Evolutionary conservation across 2,888 invertebrate genomes (phyloP), one percentile per base, ranked within the genome.

Genomic region (Encarsia formosa): DNA sequence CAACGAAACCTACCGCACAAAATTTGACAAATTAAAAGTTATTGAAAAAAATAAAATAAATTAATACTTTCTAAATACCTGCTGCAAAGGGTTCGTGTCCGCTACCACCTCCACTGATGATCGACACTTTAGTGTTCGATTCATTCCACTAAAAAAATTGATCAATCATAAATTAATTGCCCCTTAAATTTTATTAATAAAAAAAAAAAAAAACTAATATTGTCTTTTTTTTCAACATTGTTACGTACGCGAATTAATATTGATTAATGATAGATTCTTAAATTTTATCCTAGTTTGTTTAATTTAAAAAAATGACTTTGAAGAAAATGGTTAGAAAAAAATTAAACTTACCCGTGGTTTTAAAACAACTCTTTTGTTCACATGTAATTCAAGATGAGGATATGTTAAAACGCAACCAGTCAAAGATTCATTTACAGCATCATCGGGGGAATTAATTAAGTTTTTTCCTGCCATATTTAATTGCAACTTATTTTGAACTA

Each of bases 81-180:
- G 69, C 64, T 37, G 67, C 61, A 46, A 70, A 73, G 0, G 92
- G 91, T 69, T 93, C 91, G 67, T 91, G 90, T 0, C 92, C 91
- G 2, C 88, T 87, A 2, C 90, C 88, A 2, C 92, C 91, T 2
- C 92, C 93, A 39, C 85, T 84, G 5, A 91, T 74, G 34, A 80
- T 62, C 19, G 81, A 80, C 37, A 81, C 83, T 67, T 75, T 71
- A 26, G 61, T 26, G 16, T 15, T 24, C 6, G 56, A 51, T 39
- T 60, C 23, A 37, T 56, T 58, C 58, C 63, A 64, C 69, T 70
- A 35, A 39, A 64, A 55, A 56, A 24, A 44, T 20, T 19, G 8
- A 26, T 8, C 26, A 26, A 26, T 26, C 5, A 26, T 26, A 11
- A 26, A 8, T 26, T 26, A 26, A 29, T 24, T n/a, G n/a, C n/a